Conservation (phyloP, 2,888 invertebrate genomes). For the Podotricha telesiphe region DNA sequence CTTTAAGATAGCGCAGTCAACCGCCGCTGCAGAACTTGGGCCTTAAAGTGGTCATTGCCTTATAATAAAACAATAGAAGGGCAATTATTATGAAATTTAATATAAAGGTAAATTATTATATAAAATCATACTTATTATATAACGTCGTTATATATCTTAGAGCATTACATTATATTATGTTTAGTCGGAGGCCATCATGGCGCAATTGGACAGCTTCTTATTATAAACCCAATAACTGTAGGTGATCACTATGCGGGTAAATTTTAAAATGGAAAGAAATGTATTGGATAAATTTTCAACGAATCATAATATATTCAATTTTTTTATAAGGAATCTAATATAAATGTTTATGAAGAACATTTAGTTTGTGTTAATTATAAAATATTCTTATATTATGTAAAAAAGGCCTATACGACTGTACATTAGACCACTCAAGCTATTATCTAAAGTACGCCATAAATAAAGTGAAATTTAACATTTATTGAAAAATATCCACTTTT, state of each 20-base stretch:
- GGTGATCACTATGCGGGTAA: too few species aligned
- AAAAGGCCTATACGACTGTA: neutral
- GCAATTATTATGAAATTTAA: slow-evolving; percentile 23
- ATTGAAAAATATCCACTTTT: slow-evolving; percentile 12
- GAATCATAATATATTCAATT: too few species aligned
- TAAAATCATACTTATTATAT: slow-evolving; percentile 5
- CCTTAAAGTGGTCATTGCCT: slow-evolving; percentile 30
- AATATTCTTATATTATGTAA: neutral
- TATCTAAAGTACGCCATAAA: slow-evolving; percentile 14
- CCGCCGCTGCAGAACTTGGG: slow-evolving; percentile 32
- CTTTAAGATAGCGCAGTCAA: slow-evolving; percentile 34
- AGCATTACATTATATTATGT: slow-evolving; percentile 2
- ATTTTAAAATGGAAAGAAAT: too few species aligned
- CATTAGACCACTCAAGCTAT: slow-evolving; percentile 1
- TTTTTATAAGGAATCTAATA: too few species aligned
- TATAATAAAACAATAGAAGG: slow-evolving; percentile 29
- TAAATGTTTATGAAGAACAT: too few species aligned
- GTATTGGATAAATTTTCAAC: too few species aligned
- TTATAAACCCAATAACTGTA: too few species aligned
- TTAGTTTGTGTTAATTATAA: too few species aligned
- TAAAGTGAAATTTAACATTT: slow-evolving; percentile 23
- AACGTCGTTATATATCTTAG: slow-evolving; percentile 11
- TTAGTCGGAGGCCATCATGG: neutral
- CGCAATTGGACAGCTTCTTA: neutral
- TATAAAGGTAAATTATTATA: slow-evolving; percentile 14